Percentiles rank a stretch among this genome's conserved stretches.
Evolutionary conservation across 2,888 invertebrate genomes (phyloP).

Genomic region (Cerastis leucographa): DNA sequence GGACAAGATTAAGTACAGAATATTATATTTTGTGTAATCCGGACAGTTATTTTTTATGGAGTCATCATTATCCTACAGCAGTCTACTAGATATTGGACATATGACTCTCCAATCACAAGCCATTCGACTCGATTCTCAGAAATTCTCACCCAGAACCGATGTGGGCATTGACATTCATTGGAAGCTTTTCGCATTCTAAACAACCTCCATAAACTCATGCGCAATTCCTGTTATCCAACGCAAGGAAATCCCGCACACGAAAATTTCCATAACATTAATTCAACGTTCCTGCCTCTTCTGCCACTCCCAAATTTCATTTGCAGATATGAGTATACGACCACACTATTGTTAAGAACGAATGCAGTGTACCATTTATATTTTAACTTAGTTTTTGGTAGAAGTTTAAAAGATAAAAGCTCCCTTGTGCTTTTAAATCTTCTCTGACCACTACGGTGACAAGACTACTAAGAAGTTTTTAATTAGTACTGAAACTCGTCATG

Average conservation of each 20-base stretch:
- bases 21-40: background rate
- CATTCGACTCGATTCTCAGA: background rate
- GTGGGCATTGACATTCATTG: background rate
- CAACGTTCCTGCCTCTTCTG: slow-evolving; percentile 22
- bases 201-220: background rate
- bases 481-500: background rate
- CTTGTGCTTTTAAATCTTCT: background rate
- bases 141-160: background rate
- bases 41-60: background rate
- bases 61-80: background rate
- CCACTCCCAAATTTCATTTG: slow-evolving; percentile 25
- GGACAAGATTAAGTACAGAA: background rate
- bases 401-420: background rate
- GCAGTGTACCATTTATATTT: background rate
- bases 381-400: background rate
- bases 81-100: background rate
- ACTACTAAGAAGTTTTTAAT: background rate
- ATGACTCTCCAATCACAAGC: background rate
- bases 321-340: slow-evolving; percentile 17
- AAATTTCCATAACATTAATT: slow-evolving; percentile 43
- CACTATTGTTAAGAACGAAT: slow-evolving; percentile 17
- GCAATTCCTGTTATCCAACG: slow-evolving; percentile 6
- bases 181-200: background rate
- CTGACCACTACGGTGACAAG: background rate
- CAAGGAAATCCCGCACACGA: background rate